Conservation (phyloP, 2,797 vertebrate genomes). For the Podarcis lilfordi region DNA sequence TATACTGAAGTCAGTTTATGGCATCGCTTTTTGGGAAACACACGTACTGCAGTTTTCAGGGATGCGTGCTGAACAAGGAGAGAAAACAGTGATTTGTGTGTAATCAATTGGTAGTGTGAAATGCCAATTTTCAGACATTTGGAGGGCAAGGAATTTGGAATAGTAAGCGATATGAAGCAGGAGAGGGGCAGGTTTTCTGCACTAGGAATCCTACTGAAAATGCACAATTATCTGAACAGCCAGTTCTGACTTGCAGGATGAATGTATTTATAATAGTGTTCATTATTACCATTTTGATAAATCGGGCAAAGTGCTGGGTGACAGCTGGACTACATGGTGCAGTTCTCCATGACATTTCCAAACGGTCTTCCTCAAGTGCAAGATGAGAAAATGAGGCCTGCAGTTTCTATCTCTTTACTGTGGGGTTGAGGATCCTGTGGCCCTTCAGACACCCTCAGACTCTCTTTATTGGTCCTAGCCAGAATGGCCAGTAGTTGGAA, state of each 20-base stretch:
- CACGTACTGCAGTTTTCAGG: neutral
- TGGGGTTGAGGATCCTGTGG: neutral
- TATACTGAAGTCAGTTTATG: neutral
- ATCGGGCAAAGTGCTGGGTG: neutral
- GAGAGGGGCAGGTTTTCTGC: neutral
- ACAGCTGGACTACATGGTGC: neutral
- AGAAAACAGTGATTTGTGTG: neutral
- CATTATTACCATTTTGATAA: neutral
- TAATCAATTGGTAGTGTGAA: neutral
- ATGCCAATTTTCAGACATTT: neutral
- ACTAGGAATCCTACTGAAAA: neutral
- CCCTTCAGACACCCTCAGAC: neutral
- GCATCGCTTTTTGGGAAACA: slow-evolving; percentile 33
- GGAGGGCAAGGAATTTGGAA: neutral
- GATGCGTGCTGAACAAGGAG: neutral
- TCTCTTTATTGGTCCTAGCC: neutral
- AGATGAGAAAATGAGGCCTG: neutral
- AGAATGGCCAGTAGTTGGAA: neutral
- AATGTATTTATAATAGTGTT: neutral
- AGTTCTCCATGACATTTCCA: neutral
- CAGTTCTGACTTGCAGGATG: neutral
- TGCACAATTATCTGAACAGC: too few species aligned
- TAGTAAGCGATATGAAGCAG: neutral
- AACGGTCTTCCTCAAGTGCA: neutral
- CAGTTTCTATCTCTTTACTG: neutral